Conservation (phyloP, 2,113 vertebrate genomes). For the Terrapene triunguis region DNA sequence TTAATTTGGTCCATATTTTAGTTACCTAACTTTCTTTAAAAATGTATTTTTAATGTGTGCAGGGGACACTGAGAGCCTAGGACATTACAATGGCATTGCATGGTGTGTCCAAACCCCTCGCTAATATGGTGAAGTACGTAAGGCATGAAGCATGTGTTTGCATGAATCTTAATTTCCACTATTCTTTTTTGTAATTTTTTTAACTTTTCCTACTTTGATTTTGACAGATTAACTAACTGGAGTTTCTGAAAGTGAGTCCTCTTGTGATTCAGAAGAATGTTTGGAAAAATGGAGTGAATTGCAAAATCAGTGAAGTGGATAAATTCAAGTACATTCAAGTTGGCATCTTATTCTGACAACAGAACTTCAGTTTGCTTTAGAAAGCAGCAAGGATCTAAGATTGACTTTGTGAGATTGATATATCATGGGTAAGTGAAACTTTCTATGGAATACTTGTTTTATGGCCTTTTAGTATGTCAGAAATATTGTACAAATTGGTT, state of each 20-base stretch:
- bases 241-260: background rate
- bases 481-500: background rate
- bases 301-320: background rate
- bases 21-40: background rate
- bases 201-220: conserved; percentile 46
- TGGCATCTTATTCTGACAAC: background rate
- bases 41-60: conserved; percentile 10
- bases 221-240: background rate
- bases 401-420: conserved; percentile 21
- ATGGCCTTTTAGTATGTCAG: background rate
- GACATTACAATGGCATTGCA: conserved; percentile 31
- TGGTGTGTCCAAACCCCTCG: conserved; percentile 26
- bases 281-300: background rate
- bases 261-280: conserved; percentile 1
- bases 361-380: background rate
- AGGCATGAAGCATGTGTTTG: background rate
- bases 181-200: background rate
- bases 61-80: conserved; percentile 24
- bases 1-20: background rate
- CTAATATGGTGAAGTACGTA: conserved; percentile 22
- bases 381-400: background rate
- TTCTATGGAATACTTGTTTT: background rate
- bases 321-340: background rate
- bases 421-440: conserved; percentile 43
- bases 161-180: background rate